Evolutionary conservation across 1,140 invertebrate genomes (phyloP), one percentile per base, ranked within the genome.

Genomic region (Drosophila nasuta): DNA sequence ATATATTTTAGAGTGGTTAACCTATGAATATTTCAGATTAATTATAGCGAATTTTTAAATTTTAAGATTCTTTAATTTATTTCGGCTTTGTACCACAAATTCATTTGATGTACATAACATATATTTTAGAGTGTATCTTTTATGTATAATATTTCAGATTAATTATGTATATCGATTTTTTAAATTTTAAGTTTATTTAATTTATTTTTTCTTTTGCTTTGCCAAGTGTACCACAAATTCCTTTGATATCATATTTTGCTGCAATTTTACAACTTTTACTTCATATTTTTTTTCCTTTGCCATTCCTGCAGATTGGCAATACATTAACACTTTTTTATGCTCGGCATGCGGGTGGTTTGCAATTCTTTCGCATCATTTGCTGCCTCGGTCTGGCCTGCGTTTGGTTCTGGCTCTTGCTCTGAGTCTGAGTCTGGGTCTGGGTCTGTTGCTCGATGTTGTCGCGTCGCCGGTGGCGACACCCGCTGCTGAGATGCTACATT

Each of bases 281-380:
- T 15, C 58, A 10, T 43, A 10, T 46, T 15, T 57, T 56, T 52
- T 7, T 25, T 3, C 20, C 3, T 25, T 8, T 5, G 28, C 17
- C 38, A 60, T 70, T 70, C 33, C 51, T 57, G 57, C 48, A 75
- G 72, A 71, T 75, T 75, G 72, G 43, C 72, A 89, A 88, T 79
- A 81, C 75, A 89, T 89, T 89, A 89, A 85, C 78, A 89, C 81
- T 78, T 88, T 75, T 75, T 75, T 49, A 58, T 71, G 67, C 51
- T 38, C 67, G 64, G 45, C 57, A 66, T 58, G 83, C 83, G 82
- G 78, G 75, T 80, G 85, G 71, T 59, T 85, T 65, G 78, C 71
- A 62, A 57, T 68, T 63, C 78, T 89, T 74, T 89, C 85, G 85
- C 85, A 89, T 89, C 85, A 89, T 89, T 89, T 89, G 86, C 73